A percentile compares a stretch with the other conserved stretches of the same genome.
phyloP scores from a whole-genome alignment of 1,140 invertebrate species.

The Latrodectus geometricus region DNA sequence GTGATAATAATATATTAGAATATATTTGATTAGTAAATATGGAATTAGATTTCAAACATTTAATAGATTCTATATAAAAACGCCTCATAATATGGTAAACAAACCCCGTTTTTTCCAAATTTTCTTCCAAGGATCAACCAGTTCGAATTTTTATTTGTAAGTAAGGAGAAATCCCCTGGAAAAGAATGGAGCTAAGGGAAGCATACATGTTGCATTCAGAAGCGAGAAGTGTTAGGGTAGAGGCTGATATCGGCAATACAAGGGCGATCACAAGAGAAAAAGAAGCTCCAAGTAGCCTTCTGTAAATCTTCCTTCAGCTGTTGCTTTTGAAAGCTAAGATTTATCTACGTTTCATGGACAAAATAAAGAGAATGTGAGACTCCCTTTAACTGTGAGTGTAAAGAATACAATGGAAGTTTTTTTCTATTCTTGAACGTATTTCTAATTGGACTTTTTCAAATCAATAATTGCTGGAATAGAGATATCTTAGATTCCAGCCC shows the following conservation, averaged over 20 bases:
- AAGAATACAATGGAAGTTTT: not conserved
- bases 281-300: conserved; percentile 52
- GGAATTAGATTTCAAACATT: no score
- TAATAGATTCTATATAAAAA: no score
- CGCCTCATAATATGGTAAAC: no score
- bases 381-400: not conserved
- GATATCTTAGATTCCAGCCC: no score
- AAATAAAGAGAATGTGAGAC: conserved; percentile 36
- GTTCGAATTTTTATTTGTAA: not conserved
- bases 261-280: conserved; percentile 42
- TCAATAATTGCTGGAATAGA: no score
- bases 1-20: no score
- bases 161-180: conserved; percentile 18
- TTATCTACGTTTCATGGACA: conserved; percentile 37
- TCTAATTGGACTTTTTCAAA: not conserved
- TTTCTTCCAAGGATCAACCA: no score
- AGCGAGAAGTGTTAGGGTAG: not conserved
- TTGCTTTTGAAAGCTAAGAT: conserved; percentile 52
- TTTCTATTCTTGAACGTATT: not conserved
- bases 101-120: no score
- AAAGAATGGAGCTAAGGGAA: not conserved
- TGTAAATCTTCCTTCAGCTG: conserved; percentile 56
- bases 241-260: conserved; percentile 40
- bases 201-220: not conserved
- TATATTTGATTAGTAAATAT: no score